These are phyloP conservation scores for Platorchestia sp. DNA, from an alignment of 1,140 invertebrate genomes.

Conservation along the genomic window DNA sequence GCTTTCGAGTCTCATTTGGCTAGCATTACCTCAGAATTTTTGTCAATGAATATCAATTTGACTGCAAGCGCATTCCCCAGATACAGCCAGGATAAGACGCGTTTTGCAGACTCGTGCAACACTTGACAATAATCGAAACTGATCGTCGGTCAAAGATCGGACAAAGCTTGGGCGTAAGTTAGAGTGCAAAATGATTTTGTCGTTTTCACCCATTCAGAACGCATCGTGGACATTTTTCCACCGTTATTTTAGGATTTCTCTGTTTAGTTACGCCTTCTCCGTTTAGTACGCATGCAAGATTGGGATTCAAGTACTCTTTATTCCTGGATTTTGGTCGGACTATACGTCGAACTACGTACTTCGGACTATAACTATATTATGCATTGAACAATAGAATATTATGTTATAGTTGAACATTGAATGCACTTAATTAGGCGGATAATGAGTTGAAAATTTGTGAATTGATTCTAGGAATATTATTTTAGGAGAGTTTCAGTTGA, in stretches of 20 bases:
- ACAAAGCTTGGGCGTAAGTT: not conserved
- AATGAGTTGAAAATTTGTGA: not conserved
- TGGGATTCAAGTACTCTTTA: not conserved
- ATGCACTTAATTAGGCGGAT: not conserved
- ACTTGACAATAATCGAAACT: not conserved
- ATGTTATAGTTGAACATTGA: not conserved
- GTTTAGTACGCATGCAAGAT: not conserved
- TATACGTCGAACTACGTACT: too few species aligned
- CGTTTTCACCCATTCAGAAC: not conserved
- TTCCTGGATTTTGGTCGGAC: not conserved
- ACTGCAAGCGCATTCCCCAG: not conserved
- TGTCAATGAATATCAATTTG: constrained; percentile 1
- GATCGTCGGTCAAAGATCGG: not conserved
- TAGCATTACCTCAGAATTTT: not conserved
- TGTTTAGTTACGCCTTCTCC: not conserved
- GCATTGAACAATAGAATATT: too few species aligned
- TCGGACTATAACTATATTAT: too few species aligned
- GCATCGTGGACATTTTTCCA: not conserved
- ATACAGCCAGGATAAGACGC: not conserved
- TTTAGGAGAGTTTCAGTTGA: too few species aligned
- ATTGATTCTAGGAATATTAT: too few species aligned
- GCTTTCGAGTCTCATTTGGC: not conserved
- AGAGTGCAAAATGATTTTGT: not conserved
- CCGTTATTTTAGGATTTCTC: not conserved
- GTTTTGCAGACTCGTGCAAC: not conserved